These are phyloP conservation scores for Helicoverpa assulta DNA, from an alignment of 2,888 invertebrate species.

Conservation along the genomic window DNA sequence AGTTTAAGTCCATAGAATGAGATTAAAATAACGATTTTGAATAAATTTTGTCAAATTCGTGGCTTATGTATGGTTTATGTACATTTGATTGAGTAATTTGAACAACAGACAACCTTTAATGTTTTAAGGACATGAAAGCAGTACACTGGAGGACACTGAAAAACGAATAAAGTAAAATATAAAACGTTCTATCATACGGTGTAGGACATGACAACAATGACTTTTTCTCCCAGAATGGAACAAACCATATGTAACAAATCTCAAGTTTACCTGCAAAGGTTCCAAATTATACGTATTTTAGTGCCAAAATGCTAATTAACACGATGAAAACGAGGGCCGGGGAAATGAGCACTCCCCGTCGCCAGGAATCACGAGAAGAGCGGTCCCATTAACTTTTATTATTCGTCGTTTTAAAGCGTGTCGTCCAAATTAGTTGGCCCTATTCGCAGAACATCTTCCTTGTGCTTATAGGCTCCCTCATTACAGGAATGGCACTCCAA, in stretches of 20 bases:
- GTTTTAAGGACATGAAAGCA: no score
- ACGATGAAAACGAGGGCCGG: conserved; percentile 80
- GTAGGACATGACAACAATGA: no score
- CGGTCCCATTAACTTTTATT: conserved; percentile 89
- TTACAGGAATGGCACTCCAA: conserved; percentile 77
- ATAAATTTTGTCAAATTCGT: no score
- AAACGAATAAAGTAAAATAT: no score
- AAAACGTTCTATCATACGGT: no score
- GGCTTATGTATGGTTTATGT: no score
- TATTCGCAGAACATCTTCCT: conserved; percentile 83
- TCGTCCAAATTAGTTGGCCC: conserved; percentile 88
- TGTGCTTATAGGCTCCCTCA: conserved; percentile 74
- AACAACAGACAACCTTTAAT: no score
- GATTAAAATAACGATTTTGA: no score
- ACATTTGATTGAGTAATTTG: no score
- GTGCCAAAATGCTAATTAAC: conserved; percentile 89
- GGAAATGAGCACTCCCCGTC: conserved; percentile 82
- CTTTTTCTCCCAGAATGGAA: conserved; percentile 7
- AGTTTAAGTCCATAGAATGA: no score
- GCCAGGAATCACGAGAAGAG: conserved; percentile 87
- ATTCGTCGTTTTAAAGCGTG: conserved; percentile 87
- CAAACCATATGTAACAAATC: conserved; percentile 50
- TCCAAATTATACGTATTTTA: conserved; percentile 84
- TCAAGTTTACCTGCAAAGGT: conserved; percentile 64
- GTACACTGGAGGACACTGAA: no score